Base-by-base conservation (phyloP, 2,888 invertebrate genomes). In the Papilio protenor region DNA sequence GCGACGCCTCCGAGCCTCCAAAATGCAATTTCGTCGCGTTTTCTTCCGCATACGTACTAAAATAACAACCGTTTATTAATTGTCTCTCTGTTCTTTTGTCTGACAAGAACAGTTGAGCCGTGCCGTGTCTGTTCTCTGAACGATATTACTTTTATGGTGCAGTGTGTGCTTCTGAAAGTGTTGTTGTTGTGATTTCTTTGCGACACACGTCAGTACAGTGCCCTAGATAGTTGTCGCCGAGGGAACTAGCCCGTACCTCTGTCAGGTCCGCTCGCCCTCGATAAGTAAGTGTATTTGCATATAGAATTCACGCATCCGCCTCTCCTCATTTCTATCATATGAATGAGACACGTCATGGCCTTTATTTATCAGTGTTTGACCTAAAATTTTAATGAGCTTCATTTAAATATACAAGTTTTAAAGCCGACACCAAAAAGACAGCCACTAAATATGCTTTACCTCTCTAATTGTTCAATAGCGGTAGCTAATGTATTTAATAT, bases 301-400 rank as follows among this genome's bases (percentile, higher is more conserved):
- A 90, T 84, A 87, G 82, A 87, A 82, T 85, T 86, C 87, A 84
- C 85, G 87, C 85, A 91, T 92, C 90, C 90, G 90, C 88, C 89
- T 87, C 81, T 83, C 86, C 83, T 83, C 84, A 84, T 71, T 70
- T 74, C 64, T 73, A 74, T 73, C 77, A 86, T 87, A 92, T 92
- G 90, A 91, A 90, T 87, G 92, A 87, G 93, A 94, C 94, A 94
- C 94, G 94, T 94, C 93, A 93, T 89, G 86, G 85, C 89, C 88
- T 88, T 89, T 87, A 66, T 77, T 77, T 70, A 33, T 90, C 84
- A 12, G 45, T 12, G 16, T 45, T 45, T 12, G 40, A 40, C 33
- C 18, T 21, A 45, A n/a, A 69, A n/a, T 4, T 69, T 69, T 33
- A 69, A 69, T 69, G 45, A 40, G 66, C 40, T 66, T 66, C n/a